Base-by-base conservation (phyloP, 2,113 vertebrate species). In the Psilopsiagon aymara region DNA sequence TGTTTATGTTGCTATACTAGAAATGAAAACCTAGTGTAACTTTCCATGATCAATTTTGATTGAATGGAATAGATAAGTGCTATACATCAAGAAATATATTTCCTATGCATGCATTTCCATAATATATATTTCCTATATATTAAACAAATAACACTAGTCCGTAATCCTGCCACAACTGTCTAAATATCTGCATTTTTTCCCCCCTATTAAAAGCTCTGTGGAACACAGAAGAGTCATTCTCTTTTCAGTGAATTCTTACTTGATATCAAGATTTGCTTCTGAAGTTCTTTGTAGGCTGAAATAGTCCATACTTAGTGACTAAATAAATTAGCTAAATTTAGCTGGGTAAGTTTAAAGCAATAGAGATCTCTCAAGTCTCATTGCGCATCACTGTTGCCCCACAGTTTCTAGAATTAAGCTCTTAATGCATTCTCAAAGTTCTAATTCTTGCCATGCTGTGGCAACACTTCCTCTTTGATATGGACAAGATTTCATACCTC, bases 21-120 rank as follows among this genome's bases (percentile, higher is more conserved):
- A 97, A 96, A 79, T 51, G 83, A 77, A 92, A 96, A 85, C 66
- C 81, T 59, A 90, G 77, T 88, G 41, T 82, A 94, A 92, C 95
- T 95, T 94, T 81, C 60, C 55, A 63, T 52, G 25, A 71, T 64
- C 24, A 76, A 55, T 90, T 95, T 57, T 94, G 53, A 77, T 95
- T 81, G 66, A 94, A 44, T 41, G 79, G 84, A 83, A 90, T 60
- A 77, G 92, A 88, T 92, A 94, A 91, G 70, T 82, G 73, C 16
- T 84, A 74, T 92, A 74, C 41, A 87, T 15, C 51, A 93, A 95
- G 33, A 90, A 89, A 79, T n/a, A 1, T 9, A 33, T 82, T 85
- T 74, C 10, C 49, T 73, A 60, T 19, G 23, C 17, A 39, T 24
- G n/a, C 6, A 53, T 66, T 86, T 66, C 55, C 33, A 62, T 51